Evolutionary conservation across 2,888 invertebrate species (phyloP).

Genomic region (Sminthurides aquaticus): DNA sequence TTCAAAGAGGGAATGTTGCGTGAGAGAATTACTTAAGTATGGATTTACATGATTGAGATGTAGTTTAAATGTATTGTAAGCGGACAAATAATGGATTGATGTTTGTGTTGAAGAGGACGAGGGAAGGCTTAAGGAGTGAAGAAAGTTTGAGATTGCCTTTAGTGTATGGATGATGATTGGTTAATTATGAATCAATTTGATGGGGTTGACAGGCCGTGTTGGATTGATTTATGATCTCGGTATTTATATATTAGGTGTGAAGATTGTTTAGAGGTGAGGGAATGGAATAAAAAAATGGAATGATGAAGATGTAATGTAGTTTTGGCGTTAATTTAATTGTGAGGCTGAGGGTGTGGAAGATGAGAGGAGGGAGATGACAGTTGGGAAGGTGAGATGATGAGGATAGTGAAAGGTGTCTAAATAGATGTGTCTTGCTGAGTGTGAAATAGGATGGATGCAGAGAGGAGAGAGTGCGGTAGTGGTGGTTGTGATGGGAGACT

Average conservation of each 20-base stretch:
- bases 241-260: conserved; percentile 2
- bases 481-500: too few relatives aligned
- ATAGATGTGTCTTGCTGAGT: neutral
- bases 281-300: neutral
- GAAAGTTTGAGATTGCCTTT: neutral
- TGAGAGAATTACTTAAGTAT: too few relatives aligned
- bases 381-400: neutral
- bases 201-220: neutral
- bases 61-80: too few relatives aligned
- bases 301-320: neutral
- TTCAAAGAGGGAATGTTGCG: neutral
- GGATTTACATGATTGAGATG: too few relatives aligned
- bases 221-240: conserved; percentile 6
- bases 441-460: conserved; percentile 1
- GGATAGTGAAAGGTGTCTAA: conserved; percentile 4
- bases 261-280: neutral
- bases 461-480: neutral
- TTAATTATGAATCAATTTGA: conserved; percentile 7
- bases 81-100: too few relatives aligned
- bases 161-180: neutral
- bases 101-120: too few relatives aligned
- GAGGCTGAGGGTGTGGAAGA: neutral
- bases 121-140: neutral
- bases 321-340: conserved; percentile 6
- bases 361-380: neutral